These are phyloP conservation scores for Triplophysa bombifrons DNA, from an alignment of 2,797 vertebrate genomes.

Conservation along the genomic window DNA sequence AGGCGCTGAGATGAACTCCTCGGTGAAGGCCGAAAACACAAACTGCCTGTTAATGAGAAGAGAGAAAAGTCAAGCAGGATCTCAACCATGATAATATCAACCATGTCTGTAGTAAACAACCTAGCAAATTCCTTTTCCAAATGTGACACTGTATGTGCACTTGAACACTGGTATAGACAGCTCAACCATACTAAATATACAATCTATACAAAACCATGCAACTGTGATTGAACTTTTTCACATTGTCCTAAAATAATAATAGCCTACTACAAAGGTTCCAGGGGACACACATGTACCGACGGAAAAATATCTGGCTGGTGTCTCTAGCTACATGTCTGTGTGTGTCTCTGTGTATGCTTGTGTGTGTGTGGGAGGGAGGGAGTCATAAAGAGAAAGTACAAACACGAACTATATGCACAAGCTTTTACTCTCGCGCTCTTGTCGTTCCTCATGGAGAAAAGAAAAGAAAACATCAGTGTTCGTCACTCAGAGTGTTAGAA, in stretches of 20 bases:
- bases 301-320: conserved; percentile 69
- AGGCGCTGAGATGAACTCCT: conserved; percentile 91
- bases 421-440: conserved; percentile 68
- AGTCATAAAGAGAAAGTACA: conserved; percentile 66
- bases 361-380: neutral
- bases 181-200: neutral
- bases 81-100: neutral
- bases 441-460: conserved; percentile 74
- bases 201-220: neutral
- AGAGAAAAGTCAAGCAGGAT: conserved; percentile 21
- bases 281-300: neutral
- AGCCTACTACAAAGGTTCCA: neutral
- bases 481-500: conserved; percentile 70
- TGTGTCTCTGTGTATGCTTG: conserved; percentile 44
- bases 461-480: conserved; percentile 68
- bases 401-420: conserved; percentile 72
- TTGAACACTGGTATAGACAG: neutral
- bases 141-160: neutral
- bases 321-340: neutral
- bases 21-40: conserved; percentile 91
- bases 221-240: too few species aligned
- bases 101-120: neutral
- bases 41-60: conserved; percentile 81
- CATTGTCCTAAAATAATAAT: too few species aligned
- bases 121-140: neutral